Conservation (phyloP, 2,888 invertebrate genomes). For the Perizoma affinitatum region DNA sequence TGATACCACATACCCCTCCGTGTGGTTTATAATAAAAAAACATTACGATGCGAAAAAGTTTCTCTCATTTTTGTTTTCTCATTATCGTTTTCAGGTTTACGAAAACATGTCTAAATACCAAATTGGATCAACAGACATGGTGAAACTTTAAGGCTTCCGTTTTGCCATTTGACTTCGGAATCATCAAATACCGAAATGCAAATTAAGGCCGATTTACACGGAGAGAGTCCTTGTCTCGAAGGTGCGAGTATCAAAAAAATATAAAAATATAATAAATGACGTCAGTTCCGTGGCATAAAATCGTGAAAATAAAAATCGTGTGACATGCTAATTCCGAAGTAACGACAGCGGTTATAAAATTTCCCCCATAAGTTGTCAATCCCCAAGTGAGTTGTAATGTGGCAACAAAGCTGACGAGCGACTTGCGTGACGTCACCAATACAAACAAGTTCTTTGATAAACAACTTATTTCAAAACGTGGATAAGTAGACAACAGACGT, state of each 20-base stretch:
- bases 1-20: no score
- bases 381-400: slow-evolving; percentile 58
- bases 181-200: background rate
- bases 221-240: no score
- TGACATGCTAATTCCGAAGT: slow-evolving; percentile 50
- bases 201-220: background rate
- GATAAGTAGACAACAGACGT: background rate
- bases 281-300: slow-evolving; percentile 11
- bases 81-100: no score
- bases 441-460: slow-evolving; percentile 38
- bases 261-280: no score
- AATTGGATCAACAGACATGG: no score
- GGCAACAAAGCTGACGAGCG: slow-evolving; percentile 67
- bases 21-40: no score
- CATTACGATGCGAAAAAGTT: no score
- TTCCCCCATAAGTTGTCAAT: slow-evolving; percentile 29
- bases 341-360: slow-evolving; percentile 37
- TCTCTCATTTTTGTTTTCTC: no score
- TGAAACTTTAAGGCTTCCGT: no score
- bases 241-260: no score
- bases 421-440: slow-evolving; percentile 72
- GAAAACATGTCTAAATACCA: no score
- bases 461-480: background rate
- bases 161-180: no score
- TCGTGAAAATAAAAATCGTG: slow-evolving; percentile 32